Percentiles rank a stretch among this genome's conserved stretches.
phyloP scores from a whole-genome alignment of 1,140 invertebrate genomes.

The Eriocheir sinensis region DNA sequence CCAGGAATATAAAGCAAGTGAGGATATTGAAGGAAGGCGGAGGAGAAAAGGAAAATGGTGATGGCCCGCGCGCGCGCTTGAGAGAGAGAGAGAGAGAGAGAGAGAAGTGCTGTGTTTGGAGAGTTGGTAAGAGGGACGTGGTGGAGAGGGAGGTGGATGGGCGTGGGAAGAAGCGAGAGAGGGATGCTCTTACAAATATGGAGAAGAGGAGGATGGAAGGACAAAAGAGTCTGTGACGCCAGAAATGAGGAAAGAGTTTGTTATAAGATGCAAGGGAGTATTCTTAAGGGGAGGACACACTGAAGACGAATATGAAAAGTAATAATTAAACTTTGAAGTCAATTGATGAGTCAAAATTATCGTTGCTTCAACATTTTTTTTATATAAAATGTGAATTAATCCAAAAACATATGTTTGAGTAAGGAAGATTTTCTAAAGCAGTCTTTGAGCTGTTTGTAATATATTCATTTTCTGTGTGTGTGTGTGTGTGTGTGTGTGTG shows the following conservation, averaged over 20 bases:
- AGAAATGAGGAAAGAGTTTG: neutral
- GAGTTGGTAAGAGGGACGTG: neutral
- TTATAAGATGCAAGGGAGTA: too few relatives aligned
- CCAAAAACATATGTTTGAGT: too few relatives aligned
- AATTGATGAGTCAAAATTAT: too few relatives aligned
- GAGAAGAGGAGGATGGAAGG: slow-evolving; percentile 20
- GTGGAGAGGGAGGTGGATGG: neutral
- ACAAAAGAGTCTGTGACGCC: neutral
- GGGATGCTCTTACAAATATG: neutral
- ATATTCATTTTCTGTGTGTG: neutral
- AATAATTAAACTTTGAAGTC: too few relatives aligned
- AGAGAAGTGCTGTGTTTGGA: neutral
- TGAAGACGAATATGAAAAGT: too few relatives aligned
- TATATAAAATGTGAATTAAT: too few relatives aligned
- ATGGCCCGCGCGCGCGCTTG: neutral
- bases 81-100: neutral
- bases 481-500: slow-evolving; percentile 15
- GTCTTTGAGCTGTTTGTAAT: too few relatives aligned
- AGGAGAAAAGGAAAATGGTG: neutral
- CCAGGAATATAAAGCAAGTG: neutral
- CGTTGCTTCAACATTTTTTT: too few relatives aligned
- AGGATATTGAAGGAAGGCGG: neutral
- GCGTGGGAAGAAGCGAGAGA: neutral
- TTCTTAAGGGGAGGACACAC: too few relatives aligned
- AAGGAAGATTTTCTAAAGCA: too few relatives aligned